Evolutionary conservation across 2,888 invertebrate genomes (phyloP), one percentile per base, ranked within the genome.

Genomic region (Rotaria sp.): DNA sequence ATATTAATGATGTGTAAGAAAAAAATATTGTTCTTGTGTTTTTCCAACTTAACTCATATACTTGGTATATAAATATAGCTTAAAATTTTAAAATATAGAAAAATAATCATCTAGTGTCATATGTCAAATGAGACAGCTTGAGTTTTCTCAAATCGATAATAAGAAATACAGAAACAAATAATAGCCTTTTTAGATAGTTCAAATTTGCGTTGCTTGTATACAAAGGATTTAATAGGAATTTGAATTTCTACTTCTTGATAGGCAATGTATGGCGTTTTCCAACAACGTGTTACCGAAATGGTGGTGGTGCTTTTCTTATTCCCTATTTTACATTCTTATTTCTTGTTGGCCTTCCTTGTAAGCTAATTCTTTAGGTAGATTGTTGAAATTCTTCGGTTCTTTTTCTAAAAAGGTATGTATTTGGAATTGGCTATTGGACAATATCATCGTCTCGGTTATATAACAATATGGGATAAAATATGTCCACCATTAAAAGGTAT

Each of bases 341-440:
- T 85, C 75, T 86, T 30, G 85, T 86, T 21, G 86, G 86, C 26
- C 75, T 86, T 55, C 86, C 86, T 4, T 86, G 86, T 80, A 80
- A 80, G 80, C 15, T 45, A 11, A 7, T 8, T 75, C 26, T 30
- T 75, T 41, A 8, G 7, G 1, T 26, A n/a, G 1, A 13, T 26
- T 45, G 45, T n/a, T 26, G 11, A 67, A 35, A 67, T 11, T 41
- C 1, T 11, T 45, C 18, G 18, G 3, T 50, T 50, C 13, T 80
- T 45, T 7, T 24, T n/a, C 13, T 50, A 50, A 18, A 21, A 67
- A 80, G 80, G 80, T 45, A 86, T 86, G 86, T 97, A 96, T 92
- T 95, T 97, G 95, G 96, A 96, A 92, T 92, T 97, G 90, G 96
- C 96, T 0, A 92, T 97, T 88, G 97, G 97, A 18, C 97, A 97